These are phyloP conservation scores for Drosophila kohkoa DNA, from an alignment of 1,140 invertebrate species.

Conservation along the genomic window DNA sequence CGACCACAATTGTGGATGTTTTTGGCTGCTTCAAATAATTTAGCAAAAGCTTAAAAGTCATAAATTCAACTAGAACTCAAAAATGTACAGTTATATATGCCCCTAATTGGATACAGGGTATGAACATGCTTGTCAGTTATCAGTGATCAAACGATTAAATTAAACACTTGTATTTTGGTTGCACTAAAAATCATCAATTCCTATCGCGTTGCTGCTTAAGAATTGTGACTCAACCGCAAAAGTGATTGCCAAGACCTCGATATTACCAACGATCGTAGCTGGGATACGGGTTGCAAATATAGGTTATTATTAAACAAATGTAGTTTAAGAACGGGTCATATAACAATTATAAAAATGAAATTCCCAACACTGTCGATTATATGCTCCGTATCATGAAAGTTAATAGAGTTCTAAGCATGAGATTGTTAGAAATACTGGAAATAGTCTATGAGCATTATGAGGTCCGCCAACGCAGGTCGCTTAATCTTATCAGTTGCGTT, in stretches of 20 bases:
- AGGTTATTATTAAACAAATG: not conserved
- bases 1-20: too few species aligned
- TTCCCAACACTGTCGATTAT: not conserved
- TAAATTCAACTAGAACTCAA: too few species aligned
- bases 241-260: not conserved
- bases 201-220: not conserved
- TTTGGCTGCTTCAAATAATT: too few species aligned
- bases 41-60: too few species aligned
- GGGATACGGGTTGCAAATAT: too few species aligned
- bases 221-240: conserved; percentile 5
- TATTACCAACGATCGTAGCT: not conserved
- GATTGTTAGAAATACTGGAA: conserved; percentile 5
- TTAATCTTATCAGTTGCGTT: conserved; percentile 45
- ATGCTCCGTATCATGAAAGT: too few species aligned
- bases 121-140: conserved; percentile 1
- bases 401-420: conserved; percentile 17
- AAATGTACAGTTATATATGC: not conserved
- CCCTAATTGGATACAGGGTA: not conserved
- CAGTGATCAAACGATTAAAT: conserved; percentile 17
- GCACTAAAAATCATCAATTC: not conserved
- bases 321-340: not conserved
- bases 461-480: not conserved
- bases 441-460: not conserved
- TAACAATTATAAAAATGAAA: not conserved
- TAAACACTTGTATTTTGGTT: conserved; percentile 1